Base-by-base conservation (phyloP, 2,888 invertebrate species). In the Argynnis bischoffii region DNA sequence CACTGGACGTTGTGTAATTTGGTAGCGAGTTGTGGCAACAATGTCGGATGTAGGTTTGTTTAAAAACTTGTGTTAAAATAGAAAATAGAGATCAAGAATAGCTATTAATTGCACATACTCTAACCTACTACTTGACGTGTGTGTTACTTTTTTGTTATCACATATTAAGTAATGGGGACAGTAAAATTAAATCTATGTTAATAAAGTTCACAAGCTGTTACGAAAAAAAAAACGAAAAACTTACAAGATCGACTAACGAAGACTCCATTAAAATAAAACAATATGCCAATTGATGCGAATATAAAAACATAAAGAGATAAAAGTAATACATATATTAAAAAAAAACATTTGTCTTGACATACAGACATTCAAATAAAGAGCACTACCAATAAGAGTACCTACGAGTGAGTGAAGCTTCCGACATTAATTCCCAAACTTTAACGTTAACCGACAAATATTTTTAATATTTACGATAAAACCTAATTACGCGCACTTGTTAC, bases 1-100 rank as follows among this genome's bases (percentile, higher is more conserved):
- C 16, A 41, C 8, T 6, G 4, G 47, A 35, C 18, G 47, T 68
- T 68, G 64, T 18, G 64, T 41, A 64, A 68, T 64, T 18, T 54
- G 35, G 21, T 41, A 50, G 6, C 47, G 54, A 46, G 31, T 51
- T 61, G 60, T 13, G 4, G 18, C 50, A 61, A 61, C 60, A 61
- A 61, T 50, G 60, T 61, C 16, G 50, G 60, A 26, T 35, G 50
- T 16, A 31, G 15, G 35, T 55, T 55, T 55, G 55, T 55, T 55
- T 55, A 31, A 55, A 55, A 55, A 55, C 50, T 48, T 18, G 16
- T 16, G 35, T n/a, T 50, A 13, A 50, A 35, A 50, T 50, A 59
- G 26, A 21, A 48, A 47, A 66, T 21, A 53, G 55, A 54, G 66
- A 59, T 59, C 47, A n/a, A 15, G 56, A 56, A 11, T 11, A 41